These are phyloP conservation scores for Ramphastos sulfuratus DNA, from an alignment of 2,113 vertebrate species.

Conservation along the genomic window DNA sequence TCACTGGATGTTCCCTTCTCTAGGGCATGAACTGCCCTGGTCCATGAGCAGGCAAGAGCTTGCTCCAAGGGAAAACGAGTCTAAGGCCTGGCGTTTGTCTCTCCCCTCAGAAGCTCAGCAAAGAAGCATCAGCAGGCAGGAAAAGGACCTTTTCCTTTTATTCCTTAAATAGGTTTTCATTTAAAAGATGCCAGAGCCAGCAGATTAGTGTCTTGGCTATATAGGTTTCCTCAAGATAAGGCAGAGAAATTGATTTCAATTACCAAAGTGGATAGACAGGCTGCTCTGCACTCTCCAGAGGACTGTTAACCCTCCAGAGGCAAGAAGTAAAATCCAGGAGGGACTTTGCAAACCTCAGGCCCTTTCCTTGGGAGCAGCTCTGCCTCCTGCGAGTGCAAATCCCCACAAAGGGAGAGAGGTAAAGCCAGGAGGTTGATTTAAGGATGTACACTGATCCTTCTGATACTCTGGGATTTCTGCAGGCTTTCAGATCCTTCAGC, in stretches of 20 bases:
- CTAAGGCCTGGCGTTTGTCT: not conserved
- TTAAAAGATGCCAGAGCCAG: slow-evolving; percentile 73
- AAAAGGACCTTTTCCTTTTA: not conserved
- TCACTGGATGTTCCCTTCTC: not conserved
- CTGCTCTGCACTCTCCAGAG: slow-evolving; percentile 39
- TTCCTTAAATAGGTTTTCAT: slow-evolving; percentile 67
- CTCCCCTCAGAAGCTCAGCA: not conserved
- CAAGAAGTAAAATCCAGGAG: not conserved
- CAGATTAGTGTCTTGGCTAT: slow-evolving; percentile 81
- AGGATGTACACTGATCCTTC: slow-evolving; percentile 57
- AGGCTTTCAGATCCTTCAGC: slow-evolving; percentile 7
- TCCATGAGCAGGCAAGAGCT: not conserved
- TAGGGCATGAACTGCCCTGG: rapidly evolving
- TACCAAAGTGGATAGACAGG: slow-evolving; percentile 78
- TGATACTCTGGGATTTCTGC: slow-evolving; percentile 60
- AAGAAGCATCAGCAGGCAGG: not conserved
- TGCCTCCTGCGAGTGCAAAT: not conserved
- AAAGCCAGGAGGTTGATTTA: slow-evolving; percentile 56
- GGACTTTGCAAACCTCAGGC: not conserved
- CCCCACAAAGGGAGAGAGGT: slow-evolving; percentile 35
- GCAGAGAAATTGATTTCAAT: slow-evolving; percentile 85
- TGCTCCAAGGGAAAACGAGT: not conserved
- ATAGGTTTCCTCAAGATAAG: slow-evolving; percentile 84
- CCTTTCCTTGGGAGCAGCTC: not conserved
- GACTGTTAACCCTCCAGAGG: slow-evolving; percentile 71